Evolutionary conservation across 1,140 invertebrate genomes (phyloP).

Genomic region (Lepidurus couesii): DNA sequence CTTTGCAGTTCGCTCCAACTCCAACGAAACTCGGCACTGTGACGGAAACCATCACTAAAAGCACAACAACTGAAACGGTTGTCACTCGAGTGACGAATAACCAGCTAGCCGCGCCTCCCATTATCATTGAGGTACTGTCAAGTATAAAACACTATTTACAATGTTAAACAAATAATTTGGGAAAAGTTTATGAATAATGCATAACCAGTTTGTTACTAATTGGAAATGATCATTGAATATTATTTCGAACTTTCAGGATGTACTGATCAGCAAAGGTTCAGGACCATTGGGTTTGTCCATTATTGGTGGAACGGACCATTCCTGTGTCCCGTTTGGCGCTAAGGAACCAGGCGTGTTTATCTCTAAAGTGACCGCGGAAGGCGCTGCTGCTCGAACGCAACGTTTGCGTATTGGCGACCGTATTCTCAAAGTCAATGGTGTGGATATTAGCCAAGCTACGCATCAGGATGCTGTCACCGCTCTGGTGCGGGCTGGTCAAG

Average conservation of each 20-base stretch:
- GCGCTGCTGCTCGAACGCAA: slow-evolving; percentile 82
- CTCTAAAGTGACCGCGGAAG: slow-evolving; percentile 91
- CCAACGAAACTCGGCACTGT: slow-evolving; percentile 70
- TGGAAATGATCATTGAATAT: slow-evolving; percentile 25
- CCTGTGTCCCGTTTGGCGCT: slow-evolving; percentile 92
- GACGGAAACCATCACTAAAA: slow-evolving; percentile 88
- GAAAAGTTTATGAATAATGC: slow-evolving; percentile 5
- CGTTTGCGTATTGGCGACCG: slow-evolving; percentile 93
- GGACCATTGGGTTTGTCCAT: slow-evolving; percentile 96
- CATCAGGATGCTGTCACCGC: slow-evolving; percentile 94
- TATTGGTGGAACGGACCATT: slow-evolving; percentile 95
- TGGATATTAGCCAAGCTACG: slow-evolving; percentile 76
- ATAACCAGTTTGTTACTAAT: slow-evolving; percentile 11
- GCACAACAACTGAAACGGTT: slow-evolving; percentile 86
- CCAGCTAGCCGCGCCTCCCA: slow-evolving; percentile 63
- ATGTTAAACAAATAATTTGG: slow-evolving; percentile 1
- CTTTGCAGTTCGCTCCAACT: slow-evolving; percentile 64
- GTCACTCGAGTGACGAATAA: slow-evolving; percentile 89
- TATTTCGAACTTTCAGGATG: slow-evolving; percentile 58
- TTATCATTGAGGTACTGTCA: slow-evolving; percentile 75
- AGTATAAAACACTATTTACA: no score
- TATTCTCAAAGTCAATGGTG: slow-evolving; percentile 86
- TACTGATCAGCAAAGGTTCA: slow-evolving; percentile 77
- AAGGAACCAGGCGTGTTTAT: slow-evolving; percentile 94
- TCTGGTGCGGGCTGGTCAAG: slow-evolving; percentile 73